Conservation (phyloP, 2,888 invertebrate species). For the Cylloceria caligata region DNA sequence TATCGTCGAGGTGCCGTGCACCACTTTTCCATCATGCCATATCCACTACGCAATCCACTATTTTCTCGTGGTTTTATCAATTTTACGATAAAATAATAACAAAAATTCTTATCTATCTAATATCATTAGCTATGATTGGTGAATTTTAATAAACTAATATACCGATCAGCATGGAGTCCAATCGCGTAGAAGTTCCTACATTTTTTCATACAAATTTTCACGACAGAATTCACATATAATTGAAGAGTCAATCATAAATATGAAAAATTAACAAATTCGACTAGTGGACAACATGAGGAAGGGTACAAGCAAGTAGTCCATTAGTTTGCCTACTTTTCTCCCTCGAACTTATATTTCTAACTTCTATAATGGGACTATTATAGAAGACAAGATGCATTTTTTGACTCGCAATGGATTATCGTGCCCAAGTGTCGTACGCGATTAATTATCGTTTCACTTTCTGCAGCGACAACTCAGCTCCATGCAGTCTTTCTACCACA, state of each 20-base stretch:
- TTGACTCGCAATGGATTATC: conserved; percentile 21
- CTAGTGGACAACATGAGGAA: conserved; percentile 9
- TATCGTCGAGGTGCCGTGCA: not conserved
- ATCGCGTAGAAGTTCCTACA: not conserved
- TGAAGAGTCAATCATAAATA: not conserved
- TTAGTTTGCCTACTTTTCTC: conserved; percentile 20
- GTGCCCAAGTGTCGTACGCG: conserved; percentile 20
- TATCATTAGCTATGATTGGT: conserved; percentile 5
- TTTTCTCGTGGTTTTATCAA: conserved; percentile 11
- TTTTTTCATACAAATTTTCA: not conserved
- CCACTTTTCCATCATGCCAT: conserved; percentile 33
- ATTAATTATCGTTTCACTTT: not conserved
- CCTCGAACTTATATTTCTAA: conserved; percentile 28
- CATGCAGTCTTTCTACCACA: conserved; percentile 34
- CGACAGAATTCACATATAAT: not conserved
- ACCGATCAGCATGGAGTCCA: conserved; percentile 10
- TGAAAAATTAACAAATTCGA: conserved; percentile 8
- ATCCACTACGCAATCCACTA: conserved; percentile 65
- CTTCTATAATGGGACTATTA: conserved; percentile 32
- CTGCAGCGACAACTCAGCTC: conserved; percentile 3
- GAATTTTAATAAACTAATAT: conserved; percentile 9
- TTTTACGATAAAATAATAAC: conserved; percentile 13
- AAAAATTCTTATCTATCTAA: conserved; percentile 29
- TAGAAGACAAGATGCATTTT: conserved; percentile 30
- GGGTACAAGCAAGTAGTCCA: conserved; percentile 16